A percentile compares a stretch with the other conserved stretches of the same genome.
These are phyloP conservation scores for Coptodon rendalli DNA, from an alignment of 2,113 vertebrate genomes.

Conservation along the genomic window DNA sequence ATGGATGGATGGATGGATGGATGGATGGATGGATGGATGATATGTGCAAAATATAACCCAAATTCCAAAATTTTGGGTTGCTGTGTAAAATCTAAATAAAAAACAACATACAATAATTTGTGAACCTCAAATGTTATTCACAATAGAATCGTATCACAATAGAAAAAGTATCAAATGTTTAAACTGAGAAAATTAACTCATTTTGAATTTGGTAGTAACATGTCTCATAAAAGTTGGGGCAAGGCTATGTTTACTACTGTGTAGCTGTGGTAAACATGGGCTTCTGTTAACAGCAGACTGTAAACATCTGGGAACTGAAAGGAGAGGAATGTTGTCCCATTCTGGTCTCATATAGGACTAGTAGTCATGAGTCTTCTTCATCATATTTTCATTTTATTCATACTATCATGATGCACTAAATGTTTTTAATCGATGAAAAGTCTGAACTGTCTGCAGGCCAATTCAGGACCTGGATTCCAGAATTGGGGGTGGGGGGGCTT, in stretches of 20 bases:
- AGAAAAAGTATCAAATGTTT: fast-evolving
- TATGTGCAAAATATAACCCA: background rate
- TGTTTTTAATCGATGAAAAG: background rate
- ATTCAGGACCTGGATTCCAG: background rate
- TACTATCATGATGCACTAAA: background rate
- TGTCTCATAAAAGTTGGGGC: background rate
- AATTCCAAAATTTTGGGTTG: background rate
- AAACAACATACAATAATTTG: background rate
- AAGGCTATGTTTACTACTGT: background rate
- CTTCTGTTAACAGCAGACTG: background rate
- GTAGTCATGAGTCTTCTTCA: background rate
- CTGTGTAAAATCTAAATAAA: background rate
- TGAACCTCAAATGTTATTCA: background rate
- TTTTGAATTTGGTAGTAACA: background rate
- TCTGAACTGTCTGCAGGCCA: background rate
- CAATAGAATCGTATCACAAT: background rate
- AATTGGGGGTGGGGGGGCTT: background rate
- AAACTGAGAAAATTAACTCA: background rate
- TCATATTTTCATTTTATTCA: background rate
- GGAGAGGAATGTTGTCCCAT: background rate
- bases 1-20: background rate
- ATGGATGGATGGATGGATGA: background rate
- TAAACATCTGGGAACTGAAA: background rate
- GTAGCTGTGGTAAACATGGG: background rate
- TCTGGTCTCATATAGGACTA: background rate